Evolutionary conservation across 2,888 invertebrate species (phyloP).

Genomic region (Hemicrepidius hirtus): DNA sequence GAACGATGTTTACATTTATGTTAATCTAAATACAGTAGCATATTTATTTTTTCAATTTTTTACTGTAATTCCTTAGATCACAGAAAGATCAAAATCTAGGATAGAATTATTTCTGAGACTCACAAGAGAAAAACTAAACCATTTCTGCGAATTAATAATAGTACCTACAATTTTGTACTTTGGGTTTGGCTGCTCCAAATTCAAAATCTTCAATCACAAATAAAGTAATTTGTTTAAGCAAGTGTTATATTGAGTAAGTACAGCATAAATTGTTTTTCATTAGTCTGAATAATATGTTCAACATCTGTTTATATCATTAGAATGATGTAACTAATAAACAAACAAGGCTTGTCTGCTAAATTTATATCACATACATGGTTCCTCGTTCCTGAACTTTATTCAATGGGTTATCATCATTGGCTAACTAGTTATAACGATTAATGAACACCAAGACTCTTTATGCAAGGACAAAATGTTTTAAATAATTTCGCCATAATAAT

Average conservation of each 20-base stretch:
- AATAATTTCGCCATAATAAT: neutral
- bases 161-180: too few relatives aligned
- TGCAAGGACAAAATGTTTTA: neutral
- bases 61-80: too few relatives aligned
- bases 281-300: slow-evolving; percentile 20
- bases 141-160: too few relatives aligned
- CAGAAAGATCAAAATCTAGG: too few relatives aligned
- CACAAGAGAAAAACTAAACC: too few relatives aligned
- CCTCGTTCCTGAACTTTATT: slow-evolving; percentile 39
- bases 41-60: too few relatives aligned
- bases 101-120: too few relatives aligned
- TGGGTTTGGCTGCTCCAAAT: too few relatives aligned
- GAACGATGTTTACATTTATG: too few relatives aligned
- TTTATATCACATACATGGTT: slow-evolving; percentile 33
- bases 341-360: slow-evolving; percentile 32
- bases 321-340: slow-evolving; percentile 41
- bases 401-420: slow-evolving; percentile 63
- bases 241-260: neutral
- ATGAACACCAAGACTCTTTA: neutral
- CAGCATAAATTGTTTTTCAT: slow-evolving; percentile 33
- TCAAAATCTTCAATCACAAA: too few relatives aligned
- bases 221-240: neutral
- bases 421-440: neutral
- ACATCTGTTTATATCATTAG: slow-evolving; percentile 29
- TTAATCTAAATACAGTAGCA: too few relatives aligned